These are phyloP conservation scores for Synergus umbraculus DNA, from an alignment of 2,888 invertebrate genomes.

Conservation along the genomic window DNA sequence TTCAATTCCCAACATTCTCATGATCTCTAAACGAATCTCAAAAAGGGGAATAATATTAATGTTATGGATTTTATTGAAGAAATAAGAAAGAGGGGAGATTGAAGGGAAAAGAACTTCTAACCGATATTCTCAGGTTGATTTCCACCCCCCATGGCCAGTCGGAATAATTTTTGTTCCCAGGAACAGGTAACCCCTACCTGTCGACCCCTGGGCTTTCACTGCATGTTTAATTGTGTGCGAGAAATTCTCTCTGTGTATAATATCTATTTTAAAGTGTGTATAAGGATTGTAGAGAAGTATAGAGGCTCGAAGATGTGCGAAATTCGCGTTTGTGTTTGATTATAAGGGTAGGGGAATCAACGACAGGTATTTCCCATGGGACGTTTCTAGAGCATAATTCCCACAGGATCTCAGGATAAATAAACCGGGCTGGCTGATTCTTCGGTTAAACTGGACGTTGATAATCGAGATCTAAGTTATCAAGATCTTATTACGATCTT, in stretches of 20 bases:
- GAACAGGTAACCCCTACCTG: conserved; percentile 62
- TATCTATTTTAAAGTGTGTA: neutral
- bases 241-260: conserved; percentile 14
- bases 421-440: conserved; percentile 54
- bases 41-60: neutral
- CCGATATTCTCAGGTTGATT: conserved; percentile 40
- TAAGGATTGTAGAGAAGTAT: neutral
- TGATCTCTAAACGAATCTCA: neutral
- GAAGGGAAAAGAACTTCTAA: conserved; percentile 20
- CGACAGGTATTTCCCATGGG: conserved; percentile 74
- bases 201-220: conserved; percentile 53
- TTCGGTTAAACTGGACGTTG: conserved; percentile 36
- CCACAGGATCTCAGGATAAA: conserved; percentile 64
- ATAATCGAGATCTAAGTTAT: conserved; percentile 3
- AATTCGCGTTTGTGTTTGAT: conserved; percentile 60
- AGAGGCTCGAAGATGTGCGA: conserved; percentile 59
- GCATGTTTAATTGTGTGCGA: conserved; percentile 43
- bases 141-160: conserved; percentile 49
- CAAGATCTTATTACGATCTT: neutral
- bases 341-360: conserved; percentile 54
- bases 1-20: neutral
- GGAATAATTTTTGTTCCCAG: conserved; percentile 61
- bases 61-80: conserved; percentile 26
- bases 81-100: neutral
- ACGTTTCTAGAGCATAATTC: conserved; percentile 67